Evolutionary conservation across 2,797 vertebrate genomes (phyloP).

Genomic region (Odontamblyopus rebecca): DNA sequence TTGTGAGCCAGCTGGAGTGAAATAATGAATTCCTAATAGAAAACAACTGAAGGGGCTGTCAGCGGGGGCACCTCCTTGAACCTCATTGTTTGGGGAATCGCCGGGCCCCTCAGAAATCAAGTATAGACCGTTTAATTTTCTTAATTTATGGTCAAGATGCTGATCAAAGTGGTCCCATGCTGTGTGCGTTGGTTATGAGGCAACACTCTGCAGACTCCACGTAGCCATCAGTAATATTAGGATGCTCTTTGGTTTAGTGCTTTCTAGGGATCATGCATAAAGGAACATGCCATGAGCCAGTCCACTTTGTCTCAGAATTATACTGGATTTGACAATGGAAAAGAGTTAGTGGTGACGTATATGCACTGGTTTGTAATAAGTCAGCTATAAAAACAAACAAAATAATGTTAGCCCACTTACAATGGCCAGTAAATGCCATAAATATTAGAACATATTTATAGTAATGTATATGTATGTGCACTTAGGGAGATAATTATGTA

Average conservation of each 20-base stretch:
- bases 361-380: neutral
- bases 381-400: neutral
- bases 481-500: too few species aligned
- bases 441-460: too few species aligned
- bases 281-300: neutral
- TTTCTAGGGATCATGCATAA: conserved; percentile 1
- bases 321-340: neutral
- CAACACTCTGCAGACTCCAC: neutral
- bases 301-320: neutral
- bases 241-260: conserved; percentile 5
- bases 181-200: conserved; percentile 11
- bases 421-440: too few species aligned
- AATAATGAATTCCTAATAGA: conserved; percentile 58
- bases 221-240: conserved; percentile 9
- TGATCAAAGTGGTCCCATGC: conserved; percentile 23
- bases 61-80: conserved; percentile 42
- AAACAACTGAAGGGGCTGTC: conserved; percentile 41
- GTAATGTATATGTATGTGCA: too few species aligned
- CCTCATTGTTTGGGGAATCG: conserved; percentile 25
- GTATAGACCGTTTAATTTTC: conserved; percentile 23
- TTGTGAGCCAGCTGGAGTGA: conserved; percentile 57
- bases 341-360: neutral
- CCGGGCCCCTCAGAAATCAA: conserved; percentile 29
- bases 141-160: conserved; percentile 32
- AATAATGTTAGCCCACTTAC: too few species aligned